Evolutionary conservation across 2,888 invertebrate genomes (phyloP).

Genomic region (Sipha maydis): DNA sequence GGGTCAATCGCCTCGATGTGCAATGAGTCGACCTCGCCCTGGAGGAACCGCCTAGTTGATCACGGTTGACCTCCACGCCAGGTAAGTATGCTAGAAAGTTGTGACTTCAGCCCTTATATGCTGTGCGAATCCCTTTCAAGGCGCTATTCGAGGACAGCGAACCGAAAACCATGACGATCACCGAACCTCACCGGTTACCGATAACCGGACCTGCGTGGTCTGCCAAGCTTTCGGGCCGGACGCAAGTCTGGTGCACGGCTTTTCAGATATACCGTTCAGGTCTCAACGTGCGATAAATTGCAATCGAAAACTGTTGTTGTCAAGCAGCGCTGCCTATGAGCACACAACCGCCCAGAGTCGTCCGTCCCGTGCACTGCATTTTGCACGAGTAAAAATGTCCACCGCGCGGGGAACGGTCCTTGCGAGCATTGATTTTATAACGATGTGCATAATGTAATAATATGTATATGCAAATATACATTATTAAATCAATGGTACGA

Average conservation of each 20-base stretch:
- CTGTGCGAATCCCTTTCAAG: slow-evolving; percentile 62
- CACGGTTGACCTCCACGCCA: slow-evolving; percentile 74
- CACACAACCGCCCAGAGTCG: background rate
- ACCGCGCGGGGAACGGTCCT: no score
- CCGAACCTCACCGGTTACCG: background rate
- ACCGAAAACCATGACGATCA: background rate
- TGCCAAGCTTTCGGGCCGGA: no score
- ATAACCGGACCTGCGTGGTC: background rate
- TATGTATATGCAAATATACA: no score
- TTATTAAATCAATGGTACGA: no score
- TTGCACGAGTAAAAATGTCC: no score
- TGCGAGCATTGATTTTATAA: no score
- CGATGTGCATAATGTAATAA: no score
- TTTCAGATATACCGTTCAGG: background rate
- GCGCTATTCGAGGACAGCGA: slow-evolving; percentile 61
- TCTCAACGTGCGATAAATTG: background rate
- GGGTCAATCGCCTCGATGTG: slow-evolving; percentile 68
- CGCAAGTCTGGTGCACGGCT: no score
- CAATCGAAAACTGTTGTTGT: background rate
- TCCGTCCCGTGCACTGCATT: no score
- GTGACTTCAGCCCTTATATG: background rate
- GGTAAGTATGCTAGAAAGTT: slow-evolving; percentile 66
- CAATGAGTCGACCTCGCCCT: slow-evolving; percentile 78
- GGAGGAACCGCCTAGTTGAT: slow-evolving; percentile 78
- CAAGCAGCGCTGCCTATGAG: background rate